These are phyloP conservation scores for Agrotis clavis DNA, from an alignment of 2,888 invertebrate genomes.

Conservation along the genomic window DNA sequence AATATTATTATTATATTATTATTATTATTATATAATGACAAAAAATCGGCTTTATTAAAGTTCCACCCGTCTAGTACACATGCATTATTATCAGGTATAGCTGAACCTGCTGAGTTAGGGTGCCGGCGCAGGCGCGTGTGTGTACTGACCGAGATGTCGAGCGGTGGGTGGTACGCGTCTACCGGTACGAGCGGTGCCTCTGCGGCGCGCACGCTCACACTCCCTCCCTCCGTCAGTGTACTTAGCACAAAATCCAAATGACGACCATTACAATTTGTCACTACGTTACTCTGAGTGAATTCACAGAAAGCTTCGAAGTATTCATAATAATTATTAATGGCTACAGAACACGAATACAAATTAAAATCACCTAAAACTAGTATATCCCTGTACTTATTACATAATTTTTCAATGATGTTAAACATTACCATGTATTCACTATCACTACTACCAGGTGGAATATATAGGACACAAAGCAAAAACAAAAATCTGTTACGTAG, in stretches of 20 bases:
- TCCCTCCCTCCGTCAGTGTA: background rate
- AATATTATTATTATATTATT: too few relatives aligned
- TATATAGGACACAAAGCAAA: background rate
- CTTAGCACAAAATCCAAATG: constrained; percentile 6
- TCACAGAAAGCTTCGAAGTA: constrained; percentile 10
- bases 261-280: constrained; percentile 9
- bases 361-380: constrained; percentile 8
- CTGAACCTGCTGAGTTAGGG: constrained; percentile 3
- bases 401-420: background rate
- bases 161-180: background rate
- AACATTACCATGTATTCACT: constrained; percentile 8
- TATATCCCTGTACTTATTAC: constrained; percentile 4
- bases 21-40: too few relatives aligned
- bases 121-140: background rate
- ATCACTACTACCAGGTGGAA: constrained; percentile 11
- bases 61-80: background rate
- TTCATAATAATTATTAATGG: constrained; percentile 12
- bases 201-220: background rate
- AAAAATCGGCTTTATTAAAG: background rate
- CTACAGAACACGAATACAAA: constrained; percentile 1
- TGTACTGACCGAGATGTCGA: background rate
- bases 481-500: constrained; percentile 8
- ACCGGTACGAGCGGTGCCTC: background rate
- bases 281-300: constrained; percentile 13
- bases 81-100: background rate